Conservation (phyloP, 2,888 invertebrate species). For the Lampropteryx suffumata region DNA sequence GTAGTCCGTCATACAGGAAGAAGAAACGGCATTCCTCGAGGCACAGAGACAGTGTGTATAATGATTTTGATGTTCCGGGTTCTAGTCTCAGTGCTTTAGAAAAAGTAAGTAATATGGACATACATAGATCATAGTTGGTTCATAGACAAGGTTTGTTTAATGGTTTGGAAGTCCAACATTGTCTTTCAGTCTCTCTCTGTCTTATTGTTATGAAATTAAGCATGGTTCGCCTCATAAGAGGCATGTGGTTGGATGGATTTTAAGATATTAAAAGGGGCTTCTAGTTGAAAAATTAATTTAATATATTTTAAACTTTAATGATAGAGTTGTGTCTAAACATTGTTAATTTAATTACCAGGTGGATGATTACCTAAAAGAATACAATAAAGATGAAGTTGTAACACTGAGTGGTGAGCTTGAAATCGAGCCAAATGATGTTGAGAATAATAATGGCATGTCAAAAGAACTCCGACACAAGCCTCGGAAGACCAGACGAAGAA, state of each 20-base stretch:
- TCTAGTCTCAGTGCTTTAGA: conserved; percentile 79
- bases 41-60: conserved; percentile 71
- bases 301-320: too few relatives aligned
- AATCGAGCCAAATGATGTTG: conserved; percentile 73
- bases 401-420: conserved; percentile 78
- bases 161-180: too few relatives aligned
- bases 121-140: too few relatives aligned
- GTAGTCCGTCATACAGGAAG: conserved; percentile 75
- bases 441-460: conserved; percentile 69
- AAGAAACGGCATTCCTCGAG: conserved; percentile 75
- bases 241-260: too few relatives aligned
- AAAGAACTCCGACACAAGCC: conserved; percentile 71
- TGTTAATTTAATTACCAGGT: conserved; percentile 50
- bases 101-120: conserved; percentile 51
- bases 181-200: too few relatives aligned
- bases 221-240: too few relatives aligned
- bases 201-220: too few relatives aligned
- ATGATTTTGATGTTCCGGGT: conserved; percentile 78
- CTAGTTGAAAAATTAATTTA: too few relatives aligned
- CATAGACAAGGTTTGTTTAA: too few relatives aligned
- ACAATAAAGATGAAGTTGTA: conserved; percentile 77
- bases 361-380: conserved; percentile 78
- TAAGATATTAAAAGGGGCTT: too few relatives aligned
- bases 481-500: conserved; percentile 70
- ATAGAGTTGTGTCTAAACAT: not conserved